These are phyloP conservation scores for Athene noctua DNA, from an alignment of 2,113 vertebrate genomes.

Conservation along the genomic window DNA sequence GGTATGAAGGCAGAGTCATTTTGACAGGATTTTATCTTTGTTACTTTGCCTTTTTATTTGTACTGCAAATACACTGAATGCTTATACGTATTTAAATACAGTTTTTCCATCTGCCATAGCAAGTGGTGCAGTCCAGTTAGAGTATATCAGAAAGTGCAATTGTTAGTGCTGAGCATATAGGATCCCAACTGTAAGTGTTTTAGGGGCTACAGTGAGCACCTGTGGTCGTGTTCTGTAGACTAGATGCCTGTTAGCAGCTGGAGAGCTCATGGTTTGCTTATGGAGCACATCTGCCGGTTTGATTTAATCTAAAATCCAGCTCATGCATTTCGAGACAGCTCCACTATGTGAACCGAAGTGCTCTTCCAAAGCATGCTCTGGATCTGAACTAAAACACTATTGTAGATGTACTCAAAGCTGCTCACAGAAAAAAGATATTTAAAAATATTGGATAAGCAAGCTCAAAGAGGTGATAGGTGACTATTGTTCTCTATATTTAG, in stretches of 20 bases:
- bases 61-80: background rate
- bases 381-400: background rate
- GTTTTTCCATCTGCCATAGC: background rate
- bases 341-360: background rate
- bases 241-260: background rate
- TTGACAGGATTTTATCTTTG: background rate
- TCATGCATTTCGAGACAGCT: background rate
- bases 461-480: background rate
- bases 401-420: background rate
- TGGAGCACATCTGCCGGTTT: background rate
- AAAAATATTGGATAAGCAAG: background rate
- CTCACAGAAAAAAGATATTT: background rate
- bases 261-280: background rate
- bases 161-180: background rate
- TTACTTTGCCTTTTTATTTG: background rate
- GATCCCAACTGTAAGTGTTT: background rate
- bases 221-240: background rate
- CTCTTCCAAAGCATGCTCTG: background rate
- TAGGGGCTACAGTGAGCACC: background rate
- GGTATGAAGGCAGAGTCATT: conserved; percentile 74
- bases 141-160: background rate
- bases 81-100: background rate
- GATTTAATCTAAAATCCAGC: background rate
- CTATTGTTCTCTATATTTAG: background rate
- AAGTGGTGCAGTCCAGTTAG: background rate